These are phyloP conservation scores for Spongilla lacustris DNA, from an alignment of 37 sponge, comb jelly and placozoan genomes.

Conservation along the genomic window DNA sequence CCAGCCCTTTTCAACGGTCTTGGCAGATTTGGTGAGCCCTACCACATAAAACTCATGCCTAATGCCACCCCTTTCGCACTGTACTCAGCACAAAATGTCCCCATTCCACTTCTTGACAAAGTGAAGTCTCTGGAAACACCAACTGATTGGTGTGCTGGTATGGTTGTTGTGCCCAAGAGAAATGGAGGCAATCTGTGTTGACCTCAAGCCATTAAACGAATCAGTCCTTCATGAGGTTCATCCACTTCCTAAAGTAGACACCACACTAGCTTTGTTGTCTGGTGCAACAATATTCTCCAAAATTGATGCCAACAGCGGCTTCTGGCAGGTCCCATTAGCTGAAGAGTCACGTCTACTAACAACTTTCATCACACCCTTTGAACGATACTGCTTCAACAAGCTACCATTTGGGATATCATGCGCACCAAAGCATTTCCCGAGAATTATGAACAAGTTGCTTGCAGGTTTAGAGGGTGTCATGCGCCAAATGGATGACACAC, in stretches of 20 bases:
- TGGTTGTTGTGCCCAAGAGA: slow-evolving; percentile 10
- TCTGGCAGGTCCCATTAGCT: slow-evolving; percentile 10
- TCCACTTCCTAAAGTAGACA: slow-evolving; percentile 15
- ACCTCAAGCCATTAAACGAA: slow-evolving; percentile 4
- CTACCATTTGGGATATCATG: slow-evolving; percentile 34
- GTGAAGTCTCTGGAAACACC: neutral
- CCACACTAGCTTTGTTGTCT: slow-evolving; percentile 6
- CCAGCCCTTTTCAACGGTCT: neutral
- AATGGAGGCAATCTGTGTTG: slow-evolving; percentile 16
- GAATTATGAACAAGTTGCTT: slow-evolving; percentile 7
- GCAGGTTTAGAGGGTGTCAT: slow-evolving; percentile 23
- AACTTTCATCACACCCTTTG: slow-evolving; percentile 16
- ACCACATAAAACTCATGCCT: neutral
- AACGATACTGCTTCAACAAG: slow-evolving; percentile 11
- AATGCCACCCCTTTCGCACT: neutral
- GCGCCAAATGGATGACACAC: slow-evolving; percentile 24
- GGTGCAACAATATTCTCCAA: slow-evolving; percentile 15
- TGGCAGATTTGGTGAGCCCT: neutral
- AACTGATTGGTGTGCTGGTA: slow-evolving; percentile 9
- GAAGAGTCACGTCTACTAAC: slow-evolving; percentile 17
- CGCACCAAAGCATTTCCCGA: slow-evolving; percentile 30
- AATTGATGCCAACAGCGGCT: slow-evolving; percentile 9
- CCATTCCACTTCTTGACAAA: neutral
- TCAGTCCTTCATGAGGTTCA: slow-evolving; percentile 9
- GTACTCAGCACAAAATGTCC: slow-evolving; percentile 2